Evolutionary conservation across 2,888 invertebrate genomes (phyloP), one percentile per base, ranked within the genome.

Genomic region (Tenthredo amoena): DNA sequence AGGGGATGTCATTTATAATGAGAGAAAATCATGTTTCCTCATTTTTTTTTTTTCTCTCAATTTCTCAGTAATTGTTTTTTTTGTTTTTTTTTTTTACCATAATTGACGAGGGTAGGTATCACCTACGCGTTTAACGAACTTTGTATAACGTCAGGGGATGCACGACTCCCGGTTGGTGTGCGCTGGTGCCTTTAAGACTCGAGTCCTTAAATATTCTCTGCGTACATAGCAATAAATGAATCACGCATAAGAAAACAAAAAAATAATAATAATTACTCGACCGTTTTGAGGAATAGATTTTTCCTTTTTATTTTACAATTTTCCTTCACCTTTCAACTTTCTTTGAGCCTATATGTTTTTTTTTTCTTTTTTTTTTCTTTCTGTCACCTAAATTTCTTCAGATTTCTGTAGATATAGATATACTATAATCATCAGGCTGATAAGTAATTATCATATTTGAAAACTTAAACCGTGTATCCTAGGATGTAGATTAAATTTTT

Each of bases 161-260:
- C 81, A 81, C 81, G 81, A 81, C 87, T 89, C 87, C 88, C 88
- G 87, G 84, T 87, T 85, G 88, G 85, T 87, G 87, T 88, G 88
- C 62, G 81, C 87, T 87, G 88, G 89, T 89, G 89, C 89, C 89
- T 89, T 89, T 88, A 87, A 89, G 87, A 87, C 85, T 86, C 86
- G 84, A 89, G 87, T 87, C 87, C 87, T 86, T 88, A 87, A 79
- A 84, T 37, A 37, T 62, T 58, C 15, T 62, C 58, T 6, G 40
- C 85, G 86, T 86, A 87, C 85, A 88, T 87, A 88, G 88, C 87
- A 89, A 87, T 88, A 88, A 62, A 68, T 18, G 18, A 34, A 34
- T 68, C 34, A 34, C 34, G 18, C 34, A 31, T 68, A 15, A 10
- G 10, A 9, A 18, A 18, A 68, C 1, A 18, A 5, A n/a, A 55